Conservation (phyloP, 2,797 vertebrate species). For the Chrysocyon brachyurus region DNA sequence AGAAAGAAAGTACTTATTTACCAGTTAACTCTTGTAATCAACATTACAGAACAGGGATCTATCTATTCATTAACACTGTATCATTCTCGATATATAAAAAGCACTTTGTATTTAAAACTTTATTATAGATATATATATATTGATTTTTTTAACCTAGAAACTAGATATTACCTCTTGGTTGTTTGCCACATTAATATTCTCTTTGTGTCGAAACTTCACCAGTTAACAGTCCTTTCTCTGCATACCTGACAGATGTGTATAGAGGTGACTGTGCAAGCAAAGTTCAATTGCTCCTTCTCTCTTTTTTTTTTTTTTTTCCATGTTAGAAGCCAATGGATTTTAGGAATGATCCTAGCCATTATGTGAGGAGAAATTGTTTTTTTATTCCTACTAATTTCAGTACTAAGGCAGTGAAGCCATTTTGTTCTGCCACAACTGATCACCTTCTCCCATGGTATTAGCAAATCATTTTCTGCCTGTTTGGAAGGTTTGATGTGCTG, state of each 20-base stretch:
- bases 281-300: background rate
- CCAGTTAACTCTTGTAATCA: conserved; percentile 83
- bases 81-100: conserved; percentile 89
- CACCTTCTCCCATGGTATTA: conserved; percentile 76
- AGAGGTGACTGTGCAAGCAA: conserved; percentile 67
- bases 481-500: conserved; percentile 72
- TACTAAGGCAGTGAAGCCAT: conserved; percentile 71
- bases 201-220: conserved; percentile 76
- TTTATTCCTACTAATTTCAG: conserved; percentile 70
- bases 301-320: background rate
- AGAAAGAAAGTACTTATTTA: conserved; percentile 56
- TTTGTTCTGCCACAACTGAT: conserved; percentile 66
- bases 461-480: conserved; percentile 75
- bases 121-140: conserved; percentile 85
- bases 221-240: conserved; percentile 70
- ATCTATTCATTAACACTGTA: conserved; percentile 90
- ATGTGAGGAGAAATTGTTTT: conserved; percentile 45
- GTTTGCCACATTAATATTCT: conserved; percentile 86
- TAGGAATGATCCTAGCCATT: conserved; percentile 70
- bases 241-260: conserved; percentile 78
- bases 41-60: conserved; percentile 88
- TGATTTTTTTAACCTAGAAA: conserved; percentile 87
- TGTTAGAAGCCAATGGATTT: conserved; percentile 32
- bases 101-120: conserved; percentile 91
- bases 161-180: conserved; percentile 88